Evolutionary conservation across 2,113 vertebrate species (phyloP), one percentile per base, ranked within the genome.

Genomic region (Scomber japonicus): DNA sequence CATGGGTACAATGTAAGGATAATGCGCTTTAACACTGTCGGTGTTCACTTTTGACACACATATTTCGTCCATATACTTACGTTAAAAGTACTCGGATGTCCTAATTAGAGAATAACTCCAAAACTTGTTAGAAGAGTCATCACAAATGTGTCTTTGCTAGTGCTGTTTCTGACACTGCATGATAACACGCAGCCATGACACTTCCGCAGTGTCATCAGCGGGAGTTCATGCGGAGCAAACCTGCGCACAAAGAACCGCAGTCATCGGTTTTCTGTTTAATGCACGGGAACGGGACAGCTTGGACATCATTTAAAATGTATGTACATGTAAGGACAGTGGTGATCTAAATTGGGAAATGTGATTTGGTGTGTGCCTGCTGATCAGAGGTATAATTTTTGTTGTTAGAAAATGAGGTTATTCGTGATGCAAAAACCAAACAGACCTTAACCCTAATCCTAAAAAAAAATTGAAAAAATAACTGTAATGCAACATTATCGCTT

Each of bases 111-210:
- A n/a, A 60, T 11, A n/a, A 24, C 16, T 53, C 48, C 48, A 55
- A 48, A 49, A 53, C 11, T 7, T 19, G 19, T 9, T 3, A 45
- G 15, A 66, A 62, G 0, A 75, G 19, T 79, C 80, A 79, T 67
- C 2, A 54, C n/a, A 61, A 60, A 54, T 12, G 14, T 14, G 30
- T 40, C 50, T 6, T 11, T 11, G 71, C 57, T 62, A 40, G 15
- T 11, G 60, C 27, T 21, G 63, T 24, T 53, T 59, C 70, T 55
- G 55, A 71, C 44, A 24, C 65, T 51, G 86, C 75, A 60, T 49
- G 21, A 48, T 15, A 40, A 46, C 68, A 46, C 76, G 67, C 16
- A 85, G 84, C 86, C 84, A 89, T 89, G 86, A 88, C 83, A 87
- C 85, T 90, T 91, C 89, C 86, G 82, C 40, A 3, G 40, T 75